Evolutionary conservation across 2,113 vertebrate species (phyloP).

Genomic region (Silurus asotus): DNA sequence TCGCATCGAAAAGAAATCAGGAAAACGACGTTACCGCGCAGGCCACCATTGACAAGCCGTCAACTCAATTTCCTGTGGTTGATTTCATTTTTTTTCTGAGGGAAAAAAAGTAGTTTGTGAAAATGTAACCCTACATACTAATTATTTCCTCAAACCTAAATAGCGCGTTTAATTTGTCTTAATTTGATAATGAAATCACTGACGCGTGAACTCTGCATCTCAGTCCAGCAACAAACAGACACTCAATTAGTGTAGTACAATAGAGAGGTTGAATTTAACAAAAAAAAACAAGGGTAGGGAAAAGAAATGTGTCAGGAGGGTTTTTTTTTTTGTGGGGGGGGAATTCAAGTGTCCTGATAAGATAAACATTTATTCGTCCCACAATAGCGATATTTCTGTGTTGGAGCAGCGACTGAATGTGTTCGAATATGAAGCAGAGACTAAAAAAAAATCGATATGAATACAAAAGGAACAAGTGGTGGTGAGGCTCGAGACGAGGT

Average conservation of each 20-base stretch:
- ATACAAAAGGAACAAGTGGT: too few species aligned
- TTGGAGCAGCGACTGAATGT: too few species aligned
- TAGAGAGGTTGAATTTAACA: not conserved
- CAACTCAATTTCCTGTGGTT: not conserved
- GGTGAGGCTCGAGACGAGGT: constrained; percentile 8
- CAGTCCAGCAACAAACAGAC: not conserved
- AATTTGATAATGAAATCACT: not conserved
- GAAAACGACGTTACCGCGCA: not conserved
- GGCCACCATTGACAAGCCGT: not conserved
- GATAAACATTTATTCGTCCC: too few species aligned
- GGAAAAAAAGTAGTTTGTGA: not conserved
- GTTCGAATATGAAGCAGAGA: too few species aligned
- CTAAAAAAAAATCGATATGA: too few species aligned
- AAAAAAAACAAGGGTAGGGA: too few species aligned
- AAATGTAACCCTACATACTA: not conserved
- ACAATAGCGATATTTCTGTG: too few species aligned
- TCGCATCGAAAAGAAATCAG: not conserved
- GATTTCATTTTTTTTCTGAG: not conserved
- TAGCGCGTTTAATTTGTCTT: not conserved
- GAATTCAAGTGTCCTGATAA: not conserved
- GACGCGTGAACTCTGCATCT: not conserved
- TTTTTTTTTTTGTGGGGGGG: too few species aligned
- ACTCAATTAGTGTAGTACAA: not conserved
- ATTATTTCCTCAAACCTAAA: not conserved
- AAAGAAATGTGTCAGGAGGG: too few species aligned